Base-by-base conservation (phyloP, 2,797 vertebrate species). In the Diplodus puntazzo region DNA sequence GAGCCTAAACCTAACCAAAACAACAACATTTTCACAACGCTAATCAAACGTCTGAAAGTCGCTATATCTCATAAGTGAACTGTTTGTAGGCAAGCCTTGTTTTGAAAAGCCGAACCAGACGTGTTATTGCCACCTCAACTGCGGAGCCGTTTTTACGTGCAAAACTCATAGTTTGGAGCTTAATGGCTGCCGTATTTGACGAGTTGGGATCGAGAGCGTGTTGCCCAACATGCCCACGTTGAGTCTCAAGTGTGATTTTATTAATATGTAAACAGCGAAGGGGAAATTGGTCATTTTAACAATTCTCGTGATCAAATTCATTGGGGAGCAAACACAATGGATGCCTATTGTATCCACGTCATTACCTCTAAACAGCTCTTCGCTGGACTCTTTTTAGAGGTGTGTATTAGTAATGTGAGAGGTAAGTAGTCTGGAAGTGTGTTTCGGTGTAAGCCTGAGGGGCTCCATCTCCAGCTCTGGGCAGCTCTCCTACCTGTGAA, bases 401-500 rank as follows among this genome's bases (percentile, higher is more conserved):
- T 86, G 80, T 91, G 85, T 89, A 74, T 88, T 89, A 82, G 88
- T 87, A 91, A 92, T 86, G 71, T 84, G 84, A 89, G 88, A 88
- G 78, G 77, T 83, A 85, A 89, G 85, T 82, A 87, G 73, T 82
- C 79, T 91, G 89, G 77, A 86, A 82, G 84, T 81, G 73, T 23
- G 75, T 83, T 87, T 84, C 64, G 74, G 76, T 74, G 71, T 52
- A 69, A 67, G 80, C 89, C 90, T 60, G 76, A 84, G 89, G 88
- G 84, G 80, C 73, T 87, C 84, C 76, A 79, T 86, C 74, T 87
- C 85, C 76, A 53, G 84, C 85, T 87, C 87, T 89, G 87, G 92
- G 88, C 88, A 87, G 78, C 83, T 85, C 84, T 89, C 77, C 88
- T 91, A 89, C 90, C 91, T 89, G 82, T 75, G 82, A 88, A 91